Evolutionary conservation across 2,888 invertebrate species (phyloP).

Genomic region (Acrobasis suavella): DNA sequence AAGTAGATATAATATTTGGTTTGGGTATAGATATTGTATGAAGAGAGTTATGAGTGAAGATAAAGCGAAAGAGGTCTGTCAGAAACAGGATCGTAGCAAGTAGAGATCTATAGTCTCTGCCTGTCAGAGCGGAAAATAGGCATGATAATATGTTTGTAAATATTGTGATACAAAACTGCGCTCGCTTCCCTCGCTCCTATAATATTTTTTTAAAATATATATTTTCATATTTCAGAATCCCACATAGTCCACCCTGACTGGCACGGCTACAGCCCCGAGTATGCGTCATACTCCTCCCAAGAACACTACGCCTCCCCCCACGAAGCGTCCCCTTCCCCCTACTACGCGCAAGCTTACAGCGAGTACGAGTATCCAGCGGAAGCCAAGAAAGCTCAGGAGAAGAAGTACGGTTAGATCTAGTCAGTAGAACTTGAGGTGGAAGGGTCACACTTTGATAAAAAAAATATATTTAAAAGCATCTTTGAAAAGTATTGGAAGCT

Average conservation of each 20-base stretch:
- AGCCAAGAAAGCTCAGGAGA: not conserved
- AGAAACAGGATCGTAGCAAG: too few relatives aligned
- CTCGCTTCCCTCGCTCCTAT: too few relatives aligned
- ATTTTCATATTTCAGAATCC: slow-evolving; percentile 32
- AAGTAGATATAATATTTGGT: too few relatives aligned
- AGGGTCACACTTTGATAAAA: not conserved
- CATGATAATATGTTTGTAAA: too few relatives aligned
- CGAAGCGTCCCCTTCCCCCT: slow-evolving; percentile 22
- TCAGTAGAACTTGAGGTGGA: not conserved
- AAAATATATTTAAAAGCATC: not conserved
- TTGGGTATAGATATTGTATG: too few relatives aligned
- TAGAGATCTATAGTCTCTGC: too few relatives aligned
- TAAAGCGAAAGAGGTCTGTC: too few relatives aligned
- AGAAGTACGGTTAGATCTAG: slow-evolving; percentile 11
- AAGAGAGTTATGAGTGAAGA: too few relatives aligned
- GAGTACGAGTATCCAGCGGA: slow-evolving; percentile 4
- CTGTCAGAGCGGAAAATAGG: too few relatives aligned
- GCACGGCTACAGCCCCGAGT: not conserved
- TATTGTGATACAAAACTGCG: too few relatives aligned
- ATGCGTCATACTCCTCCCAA: not conserved
- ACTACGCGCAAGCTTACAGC: slow-evolving; percentile 24
- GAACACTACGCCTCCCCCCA: slow-evolving; percentile 34
- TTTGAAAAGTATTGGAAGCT: too few relatives aligned
- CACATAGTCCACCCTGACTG: slow-evolving; percentile 26
- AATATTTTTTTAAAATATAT: too few relatives aligned